Evolutionary conservation across 2,113 vertebrate genomes (phyloP).

Genomic region (Lepidothrix coronata): DNA sequence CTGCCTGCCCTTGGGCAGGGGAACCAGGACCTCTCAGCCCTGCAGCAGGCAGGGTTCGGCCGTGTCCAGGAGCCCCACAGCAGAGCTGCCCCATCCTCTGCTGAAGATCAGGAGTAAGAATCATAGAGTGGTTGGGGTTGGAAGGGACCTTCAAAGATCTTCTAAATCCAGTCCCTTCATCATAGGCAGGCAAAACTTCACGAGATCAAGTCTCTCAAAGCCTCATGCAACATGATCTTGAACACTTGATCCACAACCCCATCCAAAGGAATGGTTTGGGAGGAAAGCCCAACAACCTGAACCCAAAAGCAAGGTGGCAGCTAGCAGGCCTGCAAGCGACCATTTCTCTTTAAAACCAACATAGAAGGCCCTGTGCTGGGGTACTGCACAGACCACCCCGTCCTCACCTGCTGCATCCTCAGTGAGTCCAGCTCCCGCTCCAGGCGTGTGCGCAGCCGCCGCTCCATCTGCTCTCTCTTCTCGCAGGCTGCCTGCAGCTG

Average conservation of each 20-base stretch:
- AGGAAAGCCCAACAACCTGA: neutral
- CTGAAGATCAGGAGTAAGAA: neutral
- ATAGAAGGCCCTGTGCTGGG: fast-evolving
- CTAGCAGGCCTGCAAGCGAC: neutral
- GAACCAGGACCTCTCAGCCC: neutral
- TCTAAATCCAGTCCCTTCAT: neutral
- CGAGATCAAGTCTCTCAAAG: neutral
- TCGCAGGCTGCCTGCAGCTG: conserved; percentile 84
- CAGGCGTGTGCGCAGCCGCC: conserved; percentile 81
- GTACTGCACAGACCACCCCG: fast-evolving
- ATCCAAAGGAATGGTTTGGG: neutral
- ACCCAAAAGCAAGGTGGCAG: neutral
- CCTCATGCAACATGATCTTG: neutral
- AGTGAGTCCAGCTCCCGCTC: conserved; percentile 84
- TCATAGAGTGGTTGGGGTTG: neutral
- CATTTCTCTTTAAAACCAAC: neutral
- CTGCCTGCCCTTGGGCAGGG: neutral
- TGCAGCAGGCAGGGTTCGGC: neutral
- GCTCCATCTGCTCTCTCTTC: conserved; percentile 87
- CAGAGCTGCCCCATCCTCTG: fast-evolving
- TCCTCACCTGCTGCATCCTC: conserved; percentile 82
- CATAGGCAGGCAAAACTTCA: neutral
- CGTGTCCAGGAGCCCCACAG: neutral
- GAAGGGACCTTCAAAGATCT: neutral
- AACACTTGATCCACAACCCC: neutral